Percentiles rank a stretch among this genome's conserved stretches.
phyloP scores from a whole-genome alignment of 2,113 vertebrate genomes.

The Ramphastos sulfuratus region DNA sequence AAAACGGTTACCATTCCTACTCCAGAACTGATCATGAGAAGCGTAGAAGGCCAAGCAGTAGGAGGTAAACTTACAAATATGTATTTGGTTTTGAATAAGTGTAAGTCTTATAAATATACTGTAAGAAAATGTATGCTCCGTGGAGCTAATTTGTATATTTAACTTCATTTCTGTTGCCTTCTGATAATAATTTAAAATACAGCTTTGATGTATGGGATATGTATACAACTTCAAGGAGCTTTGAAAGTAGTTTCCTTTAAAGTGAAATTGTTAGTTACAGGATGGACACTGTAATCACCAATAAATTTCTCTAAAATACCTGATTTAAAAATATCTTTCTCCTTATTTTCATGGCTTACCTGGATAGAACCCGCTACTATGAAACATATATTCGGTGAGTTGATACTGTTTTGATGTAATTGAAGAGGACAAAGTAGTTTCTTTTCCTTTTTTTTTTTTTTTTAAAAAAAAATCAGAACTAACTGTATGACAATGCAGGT shows the following conservation, averaged over 20 bases:
- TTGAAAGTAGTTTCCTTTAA: background rate
- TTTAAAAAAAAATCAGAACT: background rate
- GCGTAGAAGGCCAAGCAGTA: constrained; percentile 83
- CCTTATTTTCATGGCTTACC: constrained; percentile 80
- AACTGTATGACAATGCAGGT: background rate
- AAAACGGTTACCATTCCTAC: constrained; percentile 84
- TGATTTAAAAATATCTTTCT: constrained; percentile 75
- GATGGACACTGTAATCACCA: background rate
- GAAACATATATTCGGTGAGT: constrained; percentile 98
- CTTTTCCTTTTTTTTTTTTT: background rate
- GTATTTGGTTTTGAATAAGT: background rate
- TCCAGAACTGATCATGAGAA: constrained; percentile 82
- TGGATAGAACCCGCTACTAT: constrained; percentile 97
- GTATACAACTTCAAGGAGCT: background rate
- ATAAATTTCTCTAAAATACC: constrained; percentile 54
- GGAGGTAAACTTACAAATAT: constrained; percentile 82
- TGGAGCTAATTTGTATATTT: background rate
- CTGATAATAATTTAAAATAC: background rate
- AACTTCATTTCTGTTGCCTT: background rate
- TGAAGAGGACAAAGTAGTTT: background rate
- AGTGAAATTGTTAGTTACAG: background rate
- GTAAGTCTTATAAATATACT: background rate
- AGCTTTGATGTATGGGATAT: background rate
- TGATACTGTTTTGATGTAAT: background rate
- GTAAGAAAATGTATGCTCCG: background rate